These are phyloP conservation scores for Stictocephala bisonia DNA, from an alignment of 2,888 invertebrate species.

Conservation along the genomic window DNA sequence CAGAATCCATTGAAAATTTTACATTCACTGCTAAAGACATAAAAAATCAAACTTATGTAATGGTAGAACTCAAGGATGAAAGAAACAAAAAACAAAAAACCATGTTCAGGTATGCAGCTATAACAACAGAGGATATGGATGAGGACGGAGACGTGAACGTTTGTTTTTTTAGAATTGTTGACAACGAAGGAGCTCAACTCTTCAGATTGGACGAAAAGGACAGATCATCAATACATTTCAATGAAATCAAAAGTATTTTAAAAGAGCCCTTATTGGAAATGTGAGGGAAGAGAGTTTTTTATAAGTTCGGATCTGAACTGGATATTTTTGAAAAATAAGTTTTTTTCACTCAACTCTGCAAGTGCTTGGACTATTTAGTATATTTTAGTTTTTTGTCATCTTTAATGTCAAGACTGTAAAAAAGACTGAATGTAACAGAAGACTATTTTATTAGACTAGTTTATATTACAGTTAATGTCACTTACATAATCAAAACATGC, in stretches of 20 bases:
- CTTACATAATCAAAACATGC: too few species aligned
- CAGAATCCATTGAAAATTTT: neutral
- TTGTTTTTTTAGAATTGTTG: neutral
- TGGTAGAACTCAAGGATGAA: slow-evolving; percentile 14
- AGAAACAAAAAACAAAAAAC: neutral
- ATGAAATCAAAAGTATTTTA: slow-evolving; percentile 9
- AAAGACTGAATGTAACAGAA: too few species aligned
- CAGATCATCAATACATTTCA: neutral
- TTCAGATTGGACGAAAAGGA: neutral
- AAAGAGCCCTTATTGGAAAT: neutral
- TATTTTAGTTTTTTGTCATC: too few species aligned
- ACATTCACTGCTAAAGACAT: slow-evolving; percentile 1
- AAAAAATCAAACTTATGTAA: neutral
- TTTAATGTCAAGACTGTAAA: too few species aligned
- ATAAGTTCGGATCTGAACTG: slow-evolving; percentile 5
- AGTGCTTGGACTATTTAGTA: too few species aligned
- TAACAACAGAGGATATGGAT: neutral
- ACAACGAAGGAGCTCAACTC: neutral
- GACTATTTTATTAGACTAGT: too few species aligned
- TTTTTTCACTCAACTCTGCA: too few species aligned
- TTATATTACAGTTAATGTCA: too few species aligned
- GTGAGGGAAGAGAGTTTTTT: neutral
- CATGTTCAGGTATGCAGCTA: neutral
- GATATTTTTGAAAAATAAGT: slow-evolving; percentile 17
- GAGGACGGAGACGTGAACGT: neutral